A percentile compares a stretch with the other conserved stretches of the same genome.
These are phyloP conservation scores for Blennius ocellaris DNA, from an alignment of 2,113 vertebrate species.

Conservation along the genomic window DNA sequence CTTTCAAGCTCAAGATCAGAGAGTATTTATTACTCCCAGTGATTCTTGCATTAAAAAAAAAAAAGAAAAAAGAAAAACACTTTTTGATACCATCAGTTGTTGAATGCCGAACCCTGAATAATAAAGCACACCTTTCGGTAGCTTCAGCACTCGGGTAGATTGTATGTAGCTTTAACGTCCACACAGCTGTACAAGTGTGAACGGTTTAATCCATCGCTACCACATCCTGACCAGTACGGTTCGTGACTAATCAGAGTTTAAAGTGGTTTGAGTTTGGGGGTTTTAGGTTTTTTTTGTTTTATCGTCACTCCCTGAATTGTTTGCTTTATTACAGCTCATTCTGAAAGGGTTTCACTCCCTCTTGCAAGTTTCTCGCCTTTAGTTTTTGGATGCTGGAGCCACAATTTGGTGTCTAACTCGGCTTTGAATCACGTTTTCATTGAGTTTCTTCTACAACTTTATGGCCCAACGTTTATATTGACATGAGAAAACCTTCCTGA, in stretches of 20 bases:
- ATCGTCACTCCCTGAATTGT: conserved; percentile 8
- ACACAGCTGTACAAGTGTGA: neutral
- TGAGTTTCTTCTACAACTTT: too few species aligned
- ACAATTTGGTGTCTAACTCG: too few species aligned
- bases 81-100: neutral
- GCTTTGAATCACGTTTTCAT: too few species aligned
- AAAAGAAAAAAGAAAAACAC: too few species aligned
- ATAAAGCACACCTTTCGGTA: neutral
- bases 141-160: conserved; percentile 6
- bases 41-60: neutral
- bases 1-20: neutral
- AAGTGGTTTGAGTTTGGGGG: neutral
- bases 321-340: neutral
- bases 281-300: neutral
- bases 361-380: too few species aligned
- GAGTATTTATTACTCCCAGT: neutral
- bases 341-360: too few species aligned
- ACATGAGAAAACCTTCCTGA: neutral
- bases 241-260: neutral
- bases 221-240: neutral
- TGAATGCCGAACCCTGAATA: conserved; percentile 8
- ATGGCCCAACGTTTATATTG: too few species aligned
- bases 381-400: too few species aligned
- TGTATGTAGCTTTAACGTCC: neutral
- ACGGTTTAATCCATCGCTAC: neutral